A percentile compares a stretch with the other conserved stretches of the same genome.
phyloP scores from a whole-genome alignment of 2,113 vertebrate genomes.

The Austrofundulus limnaeus region DNA sequence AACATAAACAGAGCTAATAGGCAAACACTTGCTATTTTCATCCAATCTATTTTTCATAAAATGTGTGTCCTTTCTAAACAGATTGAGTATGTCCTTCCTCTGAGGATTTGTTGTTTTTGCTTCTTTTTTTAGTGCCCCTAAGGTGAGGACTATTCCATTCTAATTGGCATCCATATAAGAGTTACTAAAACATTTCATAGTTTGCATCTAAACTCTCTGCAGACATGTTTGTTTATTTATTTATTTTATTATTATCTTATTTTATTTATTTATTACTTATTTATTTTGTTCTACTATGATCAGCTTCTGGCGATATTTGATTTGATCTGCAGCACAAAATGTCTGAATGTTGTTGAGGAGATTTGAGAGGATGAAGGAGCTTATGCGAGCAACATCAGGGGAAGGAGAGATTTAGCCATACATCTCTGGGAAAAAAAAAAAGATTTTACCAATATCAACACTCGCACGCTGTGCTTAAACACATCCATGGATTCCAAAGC shows the following conservation, averaged over 20 bases:
- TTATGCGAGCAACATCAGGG: conserved; percentile 61
- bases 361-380: conserved; percentile 57
- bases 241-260: no score
- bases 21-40: background rate
- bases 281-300: conserved; percentile 33
- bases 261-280: no score
- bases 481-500: conserved; percentile 46
- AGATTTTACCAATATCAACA: conserved; percentile 64
- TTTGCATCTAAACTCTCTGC: conserved; percentile 31
- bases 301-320: conserved; percentile 47
- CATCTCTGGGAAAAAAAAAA: conserved; percentile 37
- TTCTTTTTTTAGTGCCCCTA: background rate
- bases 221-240: conserved; percentile 1
- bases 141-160: background rate
- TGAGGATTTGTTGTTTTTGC: background rate
- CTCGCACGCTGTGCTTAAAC: conserved; percentile 36
- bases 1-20: background rate
- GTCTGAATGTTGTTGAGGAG: conserved; percentile 57
- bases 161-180: background rate
- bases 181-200: background rate
- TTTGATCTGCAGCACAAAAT: conserved; percentile 39
- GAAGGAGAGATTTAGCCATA: conserved; percentile 43
- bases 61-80: background rate
- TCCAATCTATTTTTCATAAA: background rate
- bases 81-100: background rate